Evolutionary conservation across 2,797 vertebrate genomes (phyloP).

Genomic region (Potorous gilbertii): DNA sequence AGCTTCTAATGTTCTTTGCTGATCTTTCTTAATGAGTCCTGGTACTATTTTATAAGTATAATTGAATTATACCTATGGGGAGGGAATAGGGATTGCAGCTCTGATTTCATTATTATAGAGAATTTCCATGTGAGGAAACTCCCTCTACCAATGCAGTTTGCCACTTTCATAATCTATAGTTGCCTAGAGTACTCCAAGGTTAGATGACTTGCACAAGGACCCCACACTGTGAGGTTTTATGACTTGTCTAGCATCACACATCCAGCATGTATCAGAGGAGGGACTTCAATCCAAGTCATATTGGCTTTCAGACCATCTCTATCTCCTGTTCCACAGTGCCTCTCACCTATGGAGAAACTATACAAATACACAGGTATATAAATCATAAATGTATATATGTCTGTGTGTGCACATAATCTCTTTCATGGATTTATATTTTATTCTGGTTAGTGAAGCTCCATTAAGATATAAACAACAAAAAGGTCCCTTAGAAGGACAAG

Average conservation of each 20-base stretch:
- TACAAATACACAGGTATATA: not conserved
- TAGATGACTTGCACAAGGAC: not conserved
- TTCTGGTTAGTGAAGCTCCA: not conserved
- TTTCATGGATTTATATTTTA: not conserved
- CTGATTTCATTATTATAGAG: not conserved
- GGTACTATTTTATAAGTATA: constrained; percentile 12
- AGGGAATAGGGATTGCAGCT: not conserved
- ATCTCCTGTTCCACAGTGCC: not conserved
- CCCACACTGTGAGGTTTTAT: not conserved
- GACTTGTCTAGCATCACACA: no score
- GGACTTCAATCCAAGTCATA: not conserved
- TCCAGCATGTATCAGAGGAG: not conserved
- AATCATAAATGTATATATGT: not conserved
- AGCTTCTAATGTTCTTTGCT: constrained; percentile 14
- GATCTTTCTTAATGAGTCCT: not conserved
- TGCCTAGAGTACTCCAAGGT: not conserved
- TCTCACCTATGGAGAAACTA: not conserved
- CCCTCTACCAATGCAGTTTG: not conserved
- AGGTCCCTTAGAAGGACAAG: not conserved
- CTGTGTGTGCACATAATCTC: not conserved
- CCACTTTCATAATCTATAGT: not conserved
- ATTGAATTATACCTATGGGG: not conserved
- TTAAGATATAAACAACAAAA: not conserved
- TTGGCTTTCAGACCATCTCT: not conserved
- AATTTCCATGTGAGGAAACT: not conserved